Evolutionary conservation across 2,888 invertebrate genomes (phyloP), one percentile per base, ranked within the genome.

Genomic region (Coleophora flavipennella): DNA sequence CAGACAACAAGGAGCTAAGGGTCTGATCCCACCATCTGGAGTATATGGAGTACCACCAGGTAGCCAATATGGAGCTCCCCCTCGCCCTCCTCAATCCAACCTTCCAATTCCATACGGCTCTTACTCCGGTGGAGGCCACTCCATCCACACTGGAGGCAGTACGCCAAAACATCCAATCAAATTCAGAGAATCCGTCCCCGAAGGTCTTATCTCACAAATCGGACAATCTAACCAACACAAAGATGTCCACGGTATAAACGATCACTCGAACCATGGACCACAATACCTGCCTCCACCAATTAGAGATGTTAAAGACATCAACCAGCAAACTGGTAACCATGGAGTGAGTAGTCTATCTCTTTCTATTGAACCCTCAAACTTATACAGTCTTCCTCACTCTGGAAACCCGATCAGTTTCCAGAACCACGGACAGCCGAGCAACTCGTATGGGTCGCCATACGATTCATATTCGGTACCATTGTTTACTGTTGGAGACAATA

Each of bases 101-200:
- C 49, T 85, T 1, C 80, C 85, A 0, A 63, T 85, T 2, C 79
- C 83, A 0, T 84, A 83, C 38, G 85, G 85, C 0, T 62, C 71
- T 0, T 64, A 70, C 38, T 79, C 85, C 0, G 84, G 85, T 4
- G 84, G 85, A 0, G 76, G 77, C 0, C 74, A 75, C 43, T 62
- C 78, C 1, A 64, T 69, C 27, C 69, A 75, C 46, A 62, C 80
- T 0, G 81, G 85, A 2, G 74, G 79, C 1, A 71, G 62, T 35
- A 63, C 65, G 1, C 88, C 89, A 1, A 84, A 81, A 56, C 85
- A 85, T 27, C 93, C 93, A 0, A 86, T 92, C 4, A 87, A 90
- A 48, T 92, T 92, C 66, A 86, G 92, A 34, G 90, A 92, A n/a
- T 88, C 91, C 0, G 90, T 93, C 0, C 92, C 92, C 0, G 83